Conservation (phyloP, 2,888 invertebrate species). For the Ormyrus nitidulus region DNA sequence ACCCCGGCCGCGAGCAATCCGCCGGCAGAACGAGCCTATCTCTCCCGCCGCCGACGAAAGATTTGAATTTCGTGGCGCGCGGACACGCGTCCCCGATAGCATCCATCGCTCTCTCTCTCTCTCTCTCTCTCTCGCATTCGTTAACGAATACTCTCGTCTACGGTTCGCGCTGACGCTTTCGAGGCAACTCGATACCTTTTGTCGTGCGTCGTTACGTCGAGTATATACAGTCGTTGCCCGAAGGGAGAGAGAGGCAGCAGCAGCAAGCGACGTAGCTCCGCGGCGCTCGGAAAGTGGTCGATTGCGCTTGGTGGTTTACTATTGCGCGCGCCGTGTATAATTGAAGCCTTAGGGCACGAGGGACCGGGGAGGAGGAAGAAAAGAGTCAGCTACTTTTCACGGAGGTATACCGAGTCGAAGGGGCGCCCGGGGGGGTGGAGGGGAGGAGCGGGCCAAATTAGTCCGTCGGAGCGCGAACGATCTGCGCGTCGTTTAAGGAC, state of each 20-base stretch:
- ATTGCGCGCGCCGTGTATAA: constrained; percentile 60
- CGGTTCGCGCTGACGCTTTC: constrained; percentile 55
- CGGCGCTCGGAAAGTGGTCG: constrained; percentile 64
- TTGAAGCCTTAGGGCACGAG: constrained; percentile 63
- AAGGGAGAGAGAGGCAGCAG: too few species aligned
- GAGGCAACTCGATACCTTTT: constrained; percentile 70
- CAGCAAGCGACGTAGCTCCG: neutral
- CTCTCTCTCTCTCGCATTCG: constrained; percentile 59
- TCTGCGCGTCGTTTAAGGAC: constrained; percentile 40
- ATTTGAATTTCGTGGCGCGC: constrained; percentile 27
- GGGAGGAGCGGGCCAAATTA: constrained; percentile 25
- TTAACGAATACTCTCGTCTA: constrained; percentile 65
- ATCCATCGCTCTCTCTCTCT: constrained; percentile 7
- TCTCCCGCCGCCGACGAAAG: neutral
- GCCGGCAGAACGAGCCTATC: too few species aligned
- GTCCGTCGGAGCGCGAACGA: constrained; percentile 22
- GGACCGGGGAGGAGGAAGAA: neutral
- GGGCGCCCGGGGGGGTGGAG: neutral
- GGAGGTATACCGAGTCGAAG: neutral
- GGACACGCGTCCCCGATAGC: too few species aligned
- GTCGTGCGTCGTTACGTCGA: constrained; percentile 69
- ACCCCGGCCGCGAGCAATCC: too few species aligned
- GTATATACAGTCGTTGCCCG: constrained; percentile 57
- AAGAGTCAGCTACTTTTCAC: constrained; percentile 37
- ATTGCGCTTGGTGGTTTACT: constrained; percentile 65